phyloP scores from a whole-genome alignment of 2,797 vertebrate species.

The Capromys pilorides region DNA sequence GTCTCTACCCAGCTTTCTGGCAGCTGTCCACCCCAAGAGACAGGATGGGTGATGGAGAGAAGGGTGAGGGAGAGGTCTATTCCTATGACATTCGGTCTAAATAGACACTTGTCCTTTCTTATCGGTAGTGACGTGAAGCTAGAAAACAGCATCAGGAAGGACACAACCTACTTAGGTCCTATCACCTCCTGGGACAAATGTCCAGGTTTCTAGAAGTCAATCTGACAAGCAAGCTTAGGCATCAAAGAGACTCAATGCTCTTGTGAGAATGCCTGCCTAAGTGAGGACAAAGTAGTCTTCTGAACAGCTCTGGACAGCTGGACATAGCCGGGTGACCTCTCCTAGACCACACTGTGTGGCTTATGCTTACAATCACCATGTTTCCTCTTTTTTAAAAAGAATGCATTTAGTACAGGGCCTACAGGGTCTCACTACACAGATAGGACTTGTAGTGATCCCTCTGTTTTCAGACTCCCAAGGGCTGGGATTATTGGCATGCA shows the following conservation, averaged over 20 bases:
- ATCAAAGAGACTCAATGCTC: background rate
- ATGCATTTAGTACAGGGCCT: too few species aligned
- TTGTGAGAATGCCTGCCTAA: background rate
- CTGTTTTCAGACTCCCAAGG: too few species aligned
- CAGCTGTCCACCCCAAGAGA: background rate
- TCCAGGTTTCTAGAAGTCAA: conserved; percentile 13
- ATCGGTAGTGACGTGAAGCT: background rate
- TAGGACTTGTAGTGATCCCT: too few species aligned
- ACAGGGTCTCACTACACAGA: too few species aligned
- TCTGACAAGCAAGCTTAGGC: background rate
- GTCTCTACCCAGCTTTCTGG: conserved; percentile 27
- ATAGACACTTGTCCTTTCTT: conserved; percentile 29
- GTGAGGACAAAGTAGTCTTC: background rate
- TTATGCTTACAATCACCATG: background rate
- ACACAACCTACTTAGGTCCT: conserved; percentile 38
- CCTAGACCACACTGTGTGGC: background rate
- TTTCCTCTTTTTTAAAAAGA: too few species aligned
- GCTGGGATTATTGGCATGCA: too few species aligned
- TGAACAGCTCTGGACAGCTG: background rate
- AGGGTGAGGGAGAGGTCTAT: background rate
- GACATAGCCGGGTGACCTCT: background rate
- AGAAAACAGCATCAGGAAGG: background rate
- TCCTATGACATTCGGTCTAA: background rate
- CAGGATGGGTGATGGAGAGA: background rate
- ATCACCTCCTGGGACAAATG: conserved; percentile 35